Evolutionary conservation across 2,113 vertebrate genomes (phyloP).

Genomic region (Gymnorhina tibicen): DNA sequence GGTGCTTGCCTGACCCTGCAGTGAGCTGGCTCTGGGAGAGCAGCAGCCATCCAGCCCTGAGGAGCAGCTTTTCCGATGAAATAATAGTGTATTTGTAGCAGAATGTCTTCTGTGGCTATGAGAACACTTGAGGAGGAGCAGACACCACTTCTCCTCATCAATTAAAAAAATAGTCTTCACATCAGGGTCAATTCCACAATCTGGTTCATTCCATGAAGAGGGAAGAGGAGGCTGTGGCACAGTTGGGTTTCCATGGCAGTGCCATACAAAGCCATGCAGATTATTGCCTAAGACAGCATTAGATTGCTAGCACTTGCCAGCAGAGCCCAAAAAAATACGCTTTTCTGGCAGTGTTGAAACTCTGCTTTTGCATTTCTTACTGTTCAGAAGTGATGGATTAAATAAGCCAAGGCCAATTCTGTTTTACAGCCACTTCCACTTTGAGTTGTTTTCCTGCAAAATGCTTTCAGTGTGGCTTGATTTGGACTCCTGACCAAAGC

Average conservation of each 20-base stretch:
- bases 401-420: background rate
- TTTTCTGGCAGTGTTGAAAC: background rate
- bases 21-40: background rate
- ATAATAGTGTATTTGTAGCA: background rate
- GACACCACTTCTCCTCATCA: background rate
- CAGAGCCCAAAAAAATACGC: background rate
- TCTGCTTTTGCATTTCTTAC: background rate
- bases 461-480: background rate
- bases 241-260: background rate
- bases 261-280: background rate
- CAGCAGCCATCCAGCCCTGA: background rate
- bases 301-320: background rate
- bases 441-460: background rate
- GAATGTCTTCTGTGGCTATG: background rate
- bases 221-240: background rate
- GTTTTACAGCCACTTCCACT: background rate
- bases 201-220: background rate
- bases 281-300: background rate
- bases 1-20: background rate
- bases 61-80: background rate
- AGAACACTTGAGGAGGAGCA: background rate
- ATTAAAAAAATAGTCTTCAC: background rate
- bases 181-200: background rate
- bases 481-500: background rate
- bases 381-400: background rate